phyloP scores from a whole-genome alignment of 2,888 invertebrate species.

The Nomada fabriciana region DNA sequence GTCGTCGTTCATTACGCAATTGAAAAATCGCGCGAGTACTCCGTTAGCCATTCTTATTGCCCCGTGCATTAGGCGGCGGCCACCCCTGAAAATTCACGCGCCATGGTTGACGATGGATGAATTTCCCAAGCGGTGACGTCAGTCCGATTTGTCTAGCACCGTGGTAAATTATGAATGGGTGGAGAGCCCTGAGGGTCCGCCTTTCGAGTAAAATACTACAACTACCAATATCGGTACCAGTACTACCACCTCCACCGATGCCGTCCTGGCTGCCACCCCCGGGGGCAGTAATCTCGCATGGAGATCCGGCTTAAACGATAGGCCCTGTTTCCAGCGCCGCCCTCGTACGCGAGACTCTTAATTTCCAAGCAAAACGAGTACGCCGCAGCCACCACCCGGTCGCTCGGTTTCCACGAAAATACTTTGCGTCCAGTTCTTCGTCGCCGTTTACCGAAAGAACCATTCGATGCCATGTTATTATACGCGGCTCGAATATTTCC shows the following conservation, averaged over 20 bases:
- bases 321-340: slow-evolving; percentile 80
- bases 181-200: slow-evolving; percentile 75
- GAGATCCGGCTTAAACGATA: slow-evolving; percentile 84
- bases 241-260: slow-evolving; percentile 78
- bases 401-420: slow-evolving; percentile 81
- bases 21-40: too few relatives aligned
- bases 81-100: too few relatives aligned
- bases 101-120: slow-evolving; percentile 7
- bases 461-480: slow-evolving; percentile 72
- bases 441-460: slow-evolving; percentile 73
- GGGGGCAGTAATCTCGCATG: slow-evolving; percentile 83
- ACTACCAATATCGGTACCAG: slow-evolving; percentile 68
- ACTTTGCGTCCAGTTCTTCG: slow-evolving; percentile 74
- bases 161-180: slow-evolving; percentile 69
- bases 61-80: too few relatives aligned
- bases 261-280: slow-evolving; percentile 70
- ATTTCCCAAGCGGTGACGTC: slow-evolving; percentile 48
- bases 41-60: too few relatives aligned
- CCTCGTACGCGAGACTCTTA: slow-evolving; percentile 81
- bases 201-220: slow-evolving; percentile 75
- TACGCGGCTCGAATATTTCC: slow-evolving; percentile 78
- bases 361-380: slow-evolving; percentile 78
- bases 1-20: neutral
- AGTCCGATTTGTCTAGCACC: slow-evolving; percentile 47
- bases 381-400: slow-evolving; percentile 59